Evolutionary conservation across 2,888 invertebrate genomes (phyloP), one percentile per base, ranked within the genome.

Genomic region (Penaeus monodon): DNA sequence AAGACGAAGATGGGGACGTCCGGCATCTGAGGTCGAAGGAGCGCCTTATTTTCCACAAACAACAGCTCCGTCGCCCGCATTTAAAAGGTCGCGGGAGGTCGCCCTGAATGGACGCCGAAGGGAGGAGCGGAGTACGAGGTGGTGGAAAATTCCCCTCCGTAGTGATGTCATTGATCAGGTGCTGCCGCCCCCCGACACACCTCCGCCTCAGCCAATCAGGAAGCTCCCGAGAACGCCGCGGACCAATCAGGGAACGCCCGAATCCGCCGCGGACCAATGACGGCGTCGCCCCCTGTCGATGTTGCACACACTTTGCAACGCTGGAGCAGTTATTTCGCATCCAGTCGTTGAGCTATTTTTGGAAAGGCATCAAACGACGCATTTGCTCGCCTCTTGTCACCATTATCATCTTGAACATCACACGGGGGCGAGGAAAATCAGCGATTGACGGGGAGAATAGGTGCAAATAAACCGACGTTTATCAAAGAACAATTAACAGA

Each of bases 91-190:
- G 20, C 1, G 20, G n/a, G 77, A 17, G 49, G n/a, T 49, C 77
- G 57, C 77, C 24, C 57, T 57, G 57, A 57, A 57, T 57, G 76
- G 44, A 24, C 76, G 12, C 57, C 57, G 3, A 24, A 49, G 76
- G n/a, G 76, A 49, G 22, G 76, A n/a, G 77, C 27, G 77, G n/a
- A 57, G 63, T 77, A 27, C 22, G 17, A 77, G 27, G 77, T 27
- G 77, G 77, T 77, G 77, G 77, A 77, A 77, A 77, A 57, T 77
- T 77, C 77, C 77, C 77, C 77, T 77, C 77, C 77, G 57, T 77
- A 17, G 77, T 77, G 77, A 77, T 77, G 77, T 77, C 77, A 77
- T 77, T 57, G 77, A 77, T 77, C 77, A 77, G 77, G 57, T 77
- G 77, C 44, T 24, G 57, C 57, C 49, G 17, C 57, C 77, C 77